phyloP scores from a whole-genome alignment of 2,888 invertebrate species.

The Drosophila nigricruria region DNA sequence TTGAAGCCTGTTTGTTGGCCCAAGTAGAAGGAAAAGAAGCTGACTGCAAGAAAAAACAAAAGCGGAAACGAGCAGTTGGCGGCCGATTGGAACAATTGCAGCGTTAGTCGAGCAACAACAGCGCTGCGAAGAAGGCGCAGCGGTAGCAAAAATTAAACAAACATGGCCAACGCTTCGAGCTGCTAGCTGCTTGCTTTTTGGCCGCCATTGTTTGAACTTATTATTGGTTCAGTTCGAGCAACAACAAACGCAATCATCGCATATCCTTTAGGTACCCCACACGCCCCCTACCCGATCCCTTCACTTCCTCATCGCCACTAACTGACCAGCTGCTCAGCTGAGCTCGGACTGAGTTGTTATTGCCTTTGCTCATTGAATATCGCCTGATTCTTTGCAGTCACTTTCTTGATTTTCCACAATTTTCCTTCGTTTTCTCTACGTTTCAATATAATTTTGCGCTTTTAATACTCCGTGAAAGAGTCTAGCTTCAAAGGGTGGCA shows the following conservation, averaged over 20 bases:
- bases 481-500: neutral
- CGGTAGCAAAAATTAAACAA: constrained; percentile 73
- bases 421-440: constrained; percentile 30
- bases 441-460: constrained; percentile 44
- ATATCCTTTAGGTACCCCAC: constrained; percentile 15
- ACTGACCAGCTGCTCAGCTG: constrained; percentile 37
- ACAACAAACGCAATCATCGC: constrained; percentile 52
- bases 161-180: constrained; percentile 55
- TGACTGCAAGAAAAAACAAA: constrained; percentile 66
- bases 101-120: constrained; percentile 49
- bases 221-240: constrained; percentile 66
- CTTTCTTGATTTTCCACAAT: constrained; percentile 51
- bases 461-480: constrained; percentile 10
- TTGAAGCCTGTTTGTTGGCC: constrained; percentile 78
- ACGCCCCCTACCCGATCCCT: neutral
- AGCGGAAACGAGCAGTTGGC: constrained; percentile 77
- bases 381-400: constrained; percentile 50
- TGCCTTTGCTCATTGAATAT: constrained; percentile 63
- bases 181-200: constrained; percentile 52
- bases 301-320: constrained; percentile 14
- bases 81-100: constrained; percentile 79
- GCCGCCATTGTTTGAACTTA: constrained; percentile 74
- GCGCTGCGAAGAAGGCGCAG: constrained; percentile 46
- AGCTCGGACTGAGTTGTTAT: constrained; percentile 47
- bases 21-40: constrained; percentile 67